These are phyloP conservation scores for Dermatemys mawii DNA, from an alignment of 2,113 vertebrate genomes.

Conservation along the genomic window DNA sequence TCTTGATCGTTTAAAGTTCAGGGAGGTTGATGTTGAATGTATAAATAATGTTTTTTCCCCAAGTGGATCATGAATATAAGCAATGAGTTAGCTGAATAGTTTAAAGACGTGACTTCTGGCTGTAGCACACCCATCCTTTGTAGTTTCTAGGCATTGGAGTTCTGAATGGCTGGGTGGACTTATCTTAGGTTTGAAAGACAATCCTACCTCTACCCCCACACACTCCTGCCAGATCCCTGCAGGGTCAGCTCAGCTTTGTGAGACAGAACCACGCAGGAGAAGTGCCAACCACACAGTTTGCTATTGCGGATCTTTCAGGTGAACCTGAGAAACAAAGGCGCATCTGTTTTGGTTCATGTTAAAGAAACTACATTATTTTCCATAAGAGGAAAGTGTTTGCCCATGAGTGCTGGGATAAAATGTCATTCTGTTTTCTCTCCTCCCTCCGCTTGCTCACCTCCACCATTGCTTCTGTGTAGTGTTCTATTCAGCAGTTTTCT, in stretches of 20 bases:
- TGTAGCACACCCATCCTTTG: not conserved
- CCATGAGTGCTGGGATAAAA: not conserved
- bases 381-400: not conserved
- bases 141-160: not conserved
- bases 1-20: not conserved
- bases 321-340: not conserved
- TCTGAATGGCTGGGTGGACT: not conserved
- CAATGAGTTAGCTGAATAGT: not conserved
- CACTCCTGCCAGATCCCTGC: not conserved
- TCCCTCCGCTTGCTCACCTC: not conserved
- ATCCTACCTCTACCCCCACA: not conserved
- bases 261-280: not conserved
- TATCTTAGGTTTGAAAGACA: not conserved
- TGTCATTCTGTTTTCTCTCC: not conserved
- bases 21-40: not conserved
- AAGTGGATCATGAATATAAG: not conserved
- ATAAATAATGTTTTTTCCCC: not conserved
- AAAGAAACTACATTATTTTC: not conserved
- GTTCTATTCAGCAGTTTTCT: not conserved
- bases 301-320: not conserved
- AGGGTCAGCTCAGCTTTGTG: not conserved
- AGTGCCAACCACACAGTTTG: no score
- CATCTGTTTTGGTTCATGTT: not conserved
- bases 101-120: not conserved
- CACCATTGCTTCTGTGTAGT: not conserved